A percentile compares a stretch with the other conserved stretches of the same genome.
phyloP scores from a whole-genome alignment of 2,113 vertebrate species.

The Corapipo altera region DNA sequence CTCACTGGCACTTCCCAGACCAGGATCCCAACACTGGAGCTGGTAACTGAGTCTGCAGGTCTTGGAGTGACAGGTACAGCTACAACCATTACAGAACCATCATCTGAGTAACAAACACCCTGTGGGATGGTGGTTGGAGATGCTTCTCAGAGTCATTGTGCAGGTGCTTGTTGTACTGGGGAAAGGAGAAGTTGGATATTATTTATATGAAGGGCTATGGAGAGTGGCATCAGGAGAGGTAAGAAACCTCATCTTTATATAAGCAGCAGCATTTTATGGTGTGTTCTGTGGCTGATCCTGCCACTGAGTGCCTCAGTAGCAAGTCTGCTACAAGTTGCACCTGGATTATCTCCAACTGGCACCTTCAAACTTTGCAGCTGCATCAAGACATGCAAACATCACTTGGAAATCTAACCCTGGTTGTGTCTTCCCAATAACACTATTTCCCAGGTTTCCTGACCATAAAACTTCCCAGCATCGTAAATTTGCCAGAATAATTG shows the following conservation, averaged over 20 bases:
- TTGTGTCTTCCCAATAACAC: background rate
- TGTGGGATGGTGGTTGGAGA: background rate
- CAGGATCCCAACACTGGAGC: fast-evolving
- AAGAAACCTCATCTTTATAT: background rate
- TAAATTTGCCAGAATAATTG: background rate
- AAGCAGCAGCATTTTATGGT: background rate
- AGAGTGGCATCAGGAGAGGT: background rate
- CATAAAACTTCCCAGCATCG: background rate
- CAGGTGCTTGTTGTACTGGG: background rate
- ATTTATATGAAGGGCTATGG: background rate
- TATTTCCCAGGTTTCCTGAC: background rate
- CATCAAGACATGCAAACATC: background rate
- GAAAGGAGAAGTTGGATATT: background rate
- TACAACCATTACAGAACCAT: background rate
- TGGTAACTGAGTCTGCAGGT: background rate
- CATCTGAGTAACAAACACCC: background rate
- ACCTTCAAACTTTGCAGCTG: background rate
- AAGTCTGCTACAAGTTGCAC: background rate
- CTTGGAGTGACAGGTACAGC: background rate
- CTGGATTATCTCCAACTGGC: background rate
- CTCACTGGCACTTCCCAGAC: fast-evolving
- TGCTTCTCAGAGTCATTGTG: background rate
- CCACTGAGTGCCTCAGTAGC: background rate
- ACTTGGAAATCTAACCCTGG: background rate
- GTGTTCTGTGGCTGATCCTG: background rate